Conservation (phyloP, 2,113 vertebrate genomes). For the Microtus montanus region DNA sequence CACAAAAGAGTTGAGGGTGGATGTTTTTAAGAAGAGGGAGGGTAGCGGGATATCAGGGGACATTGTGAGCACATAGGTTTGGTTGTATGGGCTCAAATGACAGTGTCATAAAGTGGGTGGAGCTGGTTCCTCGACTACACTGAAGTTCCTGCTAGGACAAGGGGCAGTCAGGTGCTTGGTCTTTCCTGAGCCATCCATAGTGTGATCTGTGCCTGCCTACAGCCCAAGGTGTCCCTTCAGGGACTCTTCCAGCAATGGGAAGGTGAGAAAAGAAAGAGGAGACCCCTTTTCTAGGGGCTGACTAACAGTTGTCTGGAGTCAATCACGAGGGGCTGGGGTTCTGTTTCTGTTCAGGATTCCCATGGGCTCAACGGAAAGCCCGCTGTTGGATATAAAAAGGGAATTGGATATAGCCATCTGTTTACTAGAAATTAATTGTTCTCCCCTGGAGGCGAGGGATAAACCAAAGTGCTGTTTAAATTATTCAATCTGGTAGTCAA, state of each 20-base stretch:
- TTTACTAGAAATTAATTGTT: neutral
- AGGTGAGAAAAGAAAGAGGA: neutral
- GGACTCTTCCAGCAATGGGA: neutral
- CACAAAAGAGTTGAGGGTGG: neutral
- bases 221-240: neutral
- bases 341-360: neutral
- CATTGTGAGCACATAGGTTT: neutral
- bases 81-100: neutral
- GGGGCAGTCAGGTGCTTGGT: neutral
- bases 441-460: neutral
- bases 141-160: neutral
- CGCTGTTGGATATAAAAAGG: neutral
- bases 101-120: neutral
- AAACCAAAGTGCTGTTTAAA: neutral
- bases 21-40: neutral
- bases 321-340: neutral
- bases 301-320: neutral
- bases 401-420: neutral
- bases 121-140: neutral
- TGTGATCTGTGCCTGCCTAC: neutral
- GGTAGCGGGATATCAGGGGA: neutral
- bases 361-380: neutral
- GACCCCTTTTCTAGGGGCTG: neutral
- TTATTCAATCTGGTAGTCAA: neutral
- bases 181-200: neutral